Evolutionary conservation across 2,113 vertebrate species (phyloP), one percentile per base, ranked within the genome.

Genomic region (Sorex fumeus): DNA sequence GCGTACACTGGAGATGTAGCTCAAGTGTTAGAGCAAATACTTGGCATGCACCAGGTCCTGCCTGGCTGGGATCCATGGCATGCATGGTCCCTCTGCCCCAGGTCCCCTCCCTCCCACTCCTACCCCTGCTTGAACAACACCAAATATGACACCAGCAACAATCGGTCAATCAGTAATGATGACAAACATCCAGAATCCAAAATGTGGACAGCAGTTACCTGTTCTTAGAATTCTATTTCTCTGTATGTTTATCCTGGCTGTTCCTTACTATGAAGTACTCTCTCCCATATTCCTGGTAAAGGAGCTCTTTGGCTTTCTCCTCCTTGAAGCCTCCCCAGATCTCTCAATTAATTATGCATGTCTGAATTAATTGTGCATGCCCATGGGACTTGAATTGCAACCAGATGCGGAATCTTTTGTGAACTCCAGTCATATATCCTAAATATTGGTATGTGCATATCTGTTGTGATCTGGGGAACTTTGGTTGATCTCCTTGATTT

Each of bases 281-380:
- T 85, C 43, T 57, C 11, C 45, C 7, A 15, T 84, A 0, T 16
- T 53, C 7, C 3, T 53, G 62, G 64, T 28, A 45, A 27, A 23
- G 30, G 28, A 62, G 43, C 2, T 34, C 66, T 40, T 40, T 62
- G 45, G 36, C 34, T 34, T 75, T 40, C 27, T 60, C 2, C 21
- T 84, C 43, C 23, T 36, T 34, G 83, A 90, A 64, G 72, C 8
- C 74, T 78, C 87, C 71, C 43, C 57, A 62, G 74, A 77, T 86
- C 78, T 36, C 69, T 67, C 1, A 88, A 67, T 74, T 67, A 76
- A 62, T 30, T 45, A 18, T 43, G 25, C 7, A 64, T 64, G 53
- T 36, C 72, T 67, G 1, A 88, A 62, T 66, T 67, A 72, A 62
- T 27, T 36, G 18, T 43, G 21, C 5, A 18, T 80, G 27, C 23